Conservation (phyloP, 2,888 invertebrate species). For the Cactoblastis cactorum region DNA sequence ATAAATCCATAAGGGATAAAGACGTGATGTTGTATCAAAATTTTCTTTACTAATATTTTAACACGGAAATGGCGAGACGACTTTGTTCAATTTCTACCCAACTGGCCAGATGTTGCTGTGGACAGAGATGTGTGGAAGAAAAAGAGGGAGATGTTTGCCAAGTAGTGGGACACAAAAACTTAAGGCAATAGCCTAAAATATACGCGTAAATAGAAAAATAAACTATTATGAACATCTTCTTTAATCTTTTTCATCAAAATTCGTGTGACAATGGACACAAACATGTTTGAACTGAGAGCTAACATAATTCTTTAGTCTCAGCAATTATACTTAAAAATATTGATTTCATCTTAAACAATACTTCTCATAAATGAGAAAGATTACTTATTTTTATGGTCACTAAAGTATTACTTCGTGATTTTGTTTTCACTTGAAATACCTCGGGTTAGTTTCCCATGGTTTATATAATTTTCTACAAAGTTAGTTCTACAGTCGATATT, state of each 20-base stretch:
- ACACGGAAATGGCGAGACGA: too few relatives aligned
- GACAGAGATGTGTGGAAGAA: too few relatives aligned
- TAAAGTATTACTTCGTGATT: conserved; percentile 7
- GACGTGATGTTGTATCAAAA: too few relatives aligned
- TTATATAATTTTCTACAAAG: background rate
- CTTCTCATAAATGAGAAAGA: conserved; percentile 27
- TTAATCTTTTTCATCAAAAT: background rate
- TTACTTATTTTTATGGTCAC: conserved; percentile 1
- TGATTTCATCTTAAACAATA: conserved; percentile 65
- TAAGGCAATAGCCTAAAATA: too few relatives aligned
- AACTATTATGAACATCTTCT: too few relatives aligned
- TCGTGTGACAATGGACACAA: conserved; percentile 1
- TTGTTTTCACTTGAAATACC: background rate
- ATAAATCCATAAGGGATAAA: too few relatives aligned
- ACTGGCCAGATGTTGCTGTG: too few relatives aligned
- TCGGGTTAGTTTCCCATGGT: background rate
- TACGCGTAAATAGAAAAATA: too few relatives aligned
- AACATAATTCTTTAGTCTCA: conserved; percentile 71
- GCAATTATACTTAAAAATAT: conserved; percentile 74
- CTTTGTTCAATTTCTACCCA: too few relatives aligned
- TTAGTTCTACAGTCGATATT: background rate
- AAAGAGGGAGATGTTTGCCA: too few relatives aligned
- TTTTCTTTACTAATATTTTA: too few relatives aligned
- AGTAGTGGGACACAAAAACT: too few relatives aligned
- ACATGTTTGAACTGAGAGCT: conserved; percentile 31